Percentiles rank a stretch among this genome's conserved stretches.
phyloP scores from a whole-genome alignment of 2,113 vertebrate species.

The Oenanthe melanoleuca region DNA sequence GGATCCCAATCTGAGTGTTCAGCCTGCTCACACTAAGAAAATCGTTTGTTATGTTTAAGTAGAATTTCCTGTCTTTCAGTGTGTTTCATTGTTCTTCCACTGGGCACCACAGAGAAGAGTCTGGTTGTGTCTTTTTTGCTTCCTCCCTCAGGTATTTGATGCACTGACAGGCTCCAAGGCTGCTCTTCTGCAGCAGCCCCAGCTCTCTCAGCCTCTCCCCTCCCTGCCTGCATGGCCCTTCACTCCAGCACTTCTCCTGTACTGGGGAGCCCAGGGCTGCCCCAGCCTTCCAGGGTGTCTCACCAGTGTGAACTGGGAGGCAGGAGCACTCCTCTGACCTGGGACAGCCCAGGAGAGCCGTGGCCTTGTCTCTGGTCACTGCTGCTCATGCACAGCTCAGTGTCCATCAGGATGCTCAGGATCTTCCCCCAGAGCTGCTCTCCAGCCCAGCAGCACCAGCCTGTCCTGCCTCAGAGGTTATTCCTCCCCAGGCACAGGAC shows the following conservation, averaged over 20 bases:
- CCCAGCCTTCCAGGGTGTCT: neutral
- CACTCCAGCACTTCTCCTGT: neutral
- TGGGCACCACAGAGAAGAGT: neutral
- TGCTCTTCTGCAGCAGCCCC: neutral
- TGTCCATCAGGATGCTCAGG: neutral
- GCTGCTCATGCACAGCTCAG: neutral
- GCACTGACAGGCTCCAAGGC: neutral
- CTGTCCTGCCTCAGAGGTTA: neutral
- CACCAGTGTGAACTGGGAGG: neutral
- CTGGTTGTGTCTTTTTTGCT: neutral
- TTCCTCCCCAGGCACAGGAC: neutral
- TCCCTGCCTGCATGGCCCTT: neutral
- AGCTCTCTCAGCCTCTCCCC: neutral
- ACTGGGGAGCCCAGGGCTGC: neutral
- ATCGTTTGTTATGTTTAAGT: neutral
- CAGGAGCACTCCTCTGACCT: neutral
- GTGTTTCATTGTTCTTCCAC: neutral
- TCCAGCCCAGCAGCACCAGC: neutral
- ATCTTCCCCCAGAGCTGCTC: neutral
- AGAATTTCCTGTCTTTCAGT: neutral
- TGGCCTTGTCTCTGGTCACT: neutral
- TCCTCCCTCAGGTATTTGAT: neutral
- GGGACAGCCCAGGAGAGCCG: fast-evolving
- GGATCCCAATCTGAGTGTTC: neutral
- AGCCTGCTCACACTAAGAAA: neutral